phyloP scores from a whole-genome alignment of 2,888 invertebrate genomes.

The Choreutis nemorana region DNA sequence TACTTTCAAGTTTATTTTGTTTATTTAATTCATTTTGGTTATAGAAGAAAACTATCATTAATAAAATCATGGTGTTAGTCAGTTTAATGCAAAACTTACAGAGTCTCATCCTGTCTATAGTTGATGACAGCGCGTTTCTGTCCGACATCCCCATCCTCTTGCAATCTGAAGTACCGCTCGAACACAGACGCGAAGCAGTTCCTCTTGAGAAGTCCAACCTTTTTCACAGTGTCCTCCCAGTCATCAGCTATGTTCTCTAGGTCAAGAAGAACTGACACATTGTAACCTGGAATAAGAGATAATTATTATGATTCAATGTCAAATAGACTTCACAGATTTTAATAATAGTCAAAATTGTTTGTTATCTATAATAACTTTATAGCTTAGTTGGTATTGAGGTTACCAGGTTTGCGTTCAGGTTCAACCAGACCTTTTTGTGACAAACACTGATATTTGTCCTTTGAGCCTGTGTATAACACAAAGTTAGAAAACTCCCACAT shows the following conservation, averaged over 20 bases:
- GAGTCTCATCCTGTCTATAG: constrained; percentile 97
- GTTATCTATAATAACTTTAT: too few relatives aligned
- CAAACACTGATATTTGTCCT: too few relatives aligned
- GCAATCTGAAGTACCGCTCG: constrained; percentile 98
- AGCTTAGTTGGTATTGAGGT: too few relatives aligned
- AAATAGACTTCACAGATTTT: too few relatives aligned
- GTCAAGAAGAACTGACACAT: constrained; percentile 92
- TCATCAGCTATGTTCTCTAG: constrained; percentile 91
- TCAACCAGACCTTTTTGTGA: too few relatives aligned
- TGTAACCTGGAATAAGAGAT: constrained; percentile 74
- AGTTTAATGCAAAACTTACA: constrained; percentile 70
- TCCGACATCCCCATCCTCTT: constrained; percentile 89
- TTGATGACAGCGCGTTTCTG: constrained; percentile 97
- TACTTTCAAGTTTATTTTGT: too few relatives aligned
- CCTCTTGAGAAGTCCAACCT: constrained; percentile 92
- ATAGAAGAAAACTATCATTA: constrained; percentile 1
- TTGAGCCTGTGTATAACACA: too few relatives aligned
- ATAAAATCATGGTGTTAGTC: constrained; percentile 1
- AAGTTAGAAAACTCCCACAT: too few relatives aligned
- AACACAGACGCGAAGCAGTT: constrained; percentile 99
- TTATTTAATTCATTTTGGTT: too few relatives aligned
- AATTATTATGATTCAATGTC: too few relatives aligned
- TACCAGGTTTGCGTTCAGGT: too few relatives aligned
- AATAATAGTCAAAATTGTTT: too few relatives aligned
- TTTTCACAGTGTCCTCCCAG: constrained; percentile 89